Percentiles rank a stretch among this genome's conserved stretches.
Conservation (phyloP, 2,113 vertebrate genomes). For the Gallinago undulata region DNA sequence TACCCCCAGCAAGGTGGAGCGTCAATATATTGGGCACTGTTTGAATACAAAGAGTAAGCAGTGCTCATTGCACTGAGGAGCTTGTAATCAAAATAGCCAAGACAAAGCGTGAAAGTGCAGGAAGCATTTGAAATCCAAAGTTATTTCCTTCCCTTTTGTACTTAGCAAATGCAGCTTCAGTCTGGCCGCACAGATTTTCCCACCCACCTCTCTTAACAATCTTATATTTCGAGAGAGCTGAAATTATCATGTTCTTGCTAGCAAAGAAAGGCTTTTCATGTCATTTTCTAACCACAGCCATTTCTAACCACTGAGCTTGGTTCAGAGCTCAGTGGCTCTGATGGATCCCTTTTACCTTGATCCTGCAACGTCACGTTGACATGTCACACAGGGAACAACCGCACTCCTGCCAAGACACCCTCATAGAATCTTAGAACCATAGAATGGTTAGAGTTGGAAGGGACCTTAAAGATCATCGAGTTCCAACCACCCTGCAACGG, state of each 20-base stretch:
- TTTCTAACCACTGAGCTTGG: neutral
- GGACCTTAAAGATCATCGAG: no score
- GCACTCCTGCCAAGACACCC: neutral
- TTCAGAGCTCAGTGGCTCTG: neutral
- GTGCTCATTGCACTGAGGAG: neutral
- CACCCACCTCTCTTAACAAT: slow-evolving; percentile 36
- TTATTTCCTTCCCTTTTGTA: slow-evolving; percentile 31
- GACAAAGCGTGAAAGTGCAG: neutral
- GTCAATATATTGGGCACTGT: neutral
- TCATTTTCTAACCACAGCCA: neutral
- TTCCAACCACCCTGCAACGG: no score
- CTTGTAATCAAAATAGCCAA: neutral
- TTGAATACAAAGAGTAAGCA: neutral
- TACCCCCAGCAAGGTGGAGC: neutral
- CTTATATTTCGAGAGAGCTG: neutral
- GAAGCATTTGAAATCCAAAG: neutral
- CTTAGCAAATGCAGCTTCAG: slow-evolving; percentile 7
- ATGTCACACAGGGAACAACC: neutral
- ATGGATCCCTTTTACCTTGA: neutral
- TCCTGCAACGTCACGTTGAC: neutral
- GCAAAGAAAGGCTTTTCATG: neutral
- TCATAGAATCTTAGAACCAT: neutral
- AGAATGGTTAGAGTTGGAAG: no score
- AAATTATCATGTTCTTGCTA: slow-evolving; percentile 23
- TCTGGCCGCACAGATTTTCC: slow-evolving; percentile 39